These are phyloP conservation scores for Petrosia ficiformis DNA, from an alignment of 37 sponge, comb jelly and placozoan species.

Conservation along the genomic window DNA sequence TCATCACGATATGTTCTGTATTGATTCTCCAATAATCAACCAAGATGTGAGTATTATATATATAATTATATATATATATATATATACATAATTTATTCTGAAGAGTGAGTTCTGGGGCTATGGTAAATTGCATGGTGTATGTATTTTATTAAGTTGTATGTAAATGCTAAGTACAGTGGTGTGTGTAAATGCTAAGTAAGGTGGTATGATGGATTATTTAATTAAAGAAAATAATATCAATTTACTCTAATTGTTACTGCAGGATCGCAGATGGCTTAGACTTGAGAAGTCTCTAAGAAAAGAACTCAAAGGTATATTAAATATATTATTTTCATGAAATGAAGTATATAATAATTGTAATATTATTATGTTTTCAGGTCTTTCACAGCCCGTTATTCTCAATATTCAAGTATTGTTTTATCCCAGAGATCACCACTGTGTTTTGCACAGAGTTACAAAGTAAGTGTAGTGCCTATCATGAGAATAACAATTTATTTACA, in stretches of 20 bases:
- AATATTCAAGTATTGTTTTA: not conserved
- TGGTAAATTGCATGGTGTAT: too few species aligned
- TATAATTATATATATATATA: too few species aligned
- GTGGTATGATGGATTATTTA: too few species aligned
- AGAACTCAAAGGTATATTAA: conserved; percentile 51
- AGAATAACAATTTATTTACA: not conserved
- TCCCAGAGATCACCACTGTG: not conserved
- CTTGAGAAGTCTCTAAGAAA: conserved; percentile 55
- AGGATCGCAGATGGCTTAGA: conserved; percentile 28
- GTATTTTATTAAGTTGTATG: too few species aligned
- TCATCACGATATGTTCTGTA: conserved; percentile 41
- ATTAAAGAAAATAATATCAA: too few species aligned
- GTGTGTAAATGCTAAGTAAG: too few species aligned
- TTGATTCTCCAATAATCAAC: conserved; percentile 12
- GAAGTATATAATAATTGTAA: too few species aligned
- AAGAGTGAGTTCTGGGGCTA: too few species aligned
- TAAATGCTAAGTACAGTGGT: not conserved
- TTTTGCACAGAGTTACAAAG: conserved; percentile 21
- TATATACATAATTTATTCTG: too few species aligned
- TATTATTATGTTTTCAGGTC: too few species aligned
- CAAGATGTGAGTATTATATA: not conserved
- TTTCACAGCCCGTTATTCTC: too few species aligned
- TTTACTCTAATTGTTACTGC: not conserved
- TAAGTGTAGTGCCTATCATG: not conserved
- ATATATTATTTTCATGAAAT: too few species aligned